phyloP scores from a whole-genome alignment of 2,888 invertebrate genomes.

The Spodoptera picta region DNA sequence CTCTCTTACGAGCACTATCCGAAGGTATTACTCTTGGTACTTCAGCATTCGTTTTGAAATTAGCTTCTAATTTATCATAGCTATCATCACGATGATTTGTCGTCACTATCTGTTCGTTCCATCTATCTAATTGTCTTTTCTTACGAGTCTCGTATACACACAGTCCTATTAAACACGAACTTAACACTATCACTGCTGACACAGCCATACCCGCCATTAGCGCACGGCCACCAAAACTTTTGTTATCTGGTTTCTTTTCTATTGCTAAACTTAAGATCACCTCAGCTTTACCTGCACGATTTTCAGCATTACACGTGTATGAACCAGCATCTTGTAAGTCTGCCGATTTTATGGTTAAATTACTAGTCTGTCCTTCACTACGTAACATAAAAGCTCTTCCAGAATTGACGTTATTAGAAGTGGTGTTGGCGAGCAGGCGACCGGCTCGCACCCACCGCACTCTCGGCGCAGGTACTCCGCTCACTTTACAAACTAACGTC shows the following conservation, averaged over 20 bases:
- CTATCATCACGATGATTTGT: constrained; percentile 89
- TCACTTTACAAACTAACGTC: constrained; percentile 92
- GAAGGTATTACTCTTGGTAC: constrained; percentile 72
- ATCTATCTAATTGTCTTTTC: constrained; percentile 87
- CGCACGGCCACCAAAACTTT: constrained; percentile 88
- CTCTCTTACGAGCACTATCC: constrained; percentile 88
- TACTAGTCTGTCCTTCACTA: constrained; percentile 91
- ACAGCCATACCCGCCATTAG: constrained; percentile 91
- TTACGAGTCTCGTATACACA: constrained; percentile 91
- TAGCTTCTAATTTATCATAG: constrained; percentile 94
- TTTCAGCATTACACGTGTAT: constrained; percentile 94
- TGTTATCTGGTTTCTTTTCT: constrained; percentile 90
- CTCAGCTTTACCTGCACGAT: constrained; percentile 93
- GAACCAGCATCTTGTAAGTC: constrained; percentile 93
- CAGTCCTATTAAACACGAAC: constrained; percentile 90
- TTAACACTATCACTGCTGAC: constrained; percentile 91
- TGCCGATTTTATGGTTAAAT: constrained; percentile 92
- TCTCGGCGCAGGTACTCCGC: constrained; percentile 92
- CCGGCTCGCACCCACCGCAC: constrained; percentile 93
- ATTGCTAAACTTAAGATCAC: constrained; percentile 92
- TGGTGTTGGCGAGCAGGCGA: constrained; percentile 90
- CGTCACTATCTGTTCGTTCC: constrained; percentile 86
- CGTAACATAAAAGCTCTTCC: constrained; percentile 91
- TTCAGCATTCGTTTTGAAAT: constrained; percentile 84
- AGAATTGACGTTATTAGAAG: constrained; percentile 77